A percentile compares a stretch with the other conserved stretches of the same genome.
Conservation (phyloP, 2,797 vertebrate species). For the Sebastes oblongus region DNA sequence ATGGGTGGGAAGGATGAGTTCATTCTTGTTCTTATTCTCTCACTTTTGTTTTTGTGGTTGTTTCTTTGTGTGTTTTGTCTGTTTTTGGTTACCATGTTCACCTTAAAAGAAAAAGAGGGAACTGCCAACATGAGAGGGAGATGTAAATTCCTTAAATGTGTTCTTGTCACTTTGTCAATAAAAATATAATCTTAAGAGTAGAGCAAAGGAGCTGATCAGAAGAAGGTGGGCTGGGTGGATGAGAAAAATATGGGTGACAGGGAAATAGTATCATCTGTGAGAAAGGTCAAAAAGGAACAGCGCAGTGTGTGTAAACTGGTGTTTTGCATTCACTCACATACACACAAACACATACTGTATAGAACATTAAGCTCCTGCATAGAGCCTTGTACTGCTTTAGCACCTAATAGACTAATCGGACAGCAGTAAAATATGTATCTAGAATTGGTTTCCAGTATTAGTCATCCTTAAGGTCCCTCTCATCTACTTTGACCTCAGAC, state of each 20-base stretch:
- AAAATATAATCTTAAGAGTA: not conserved
- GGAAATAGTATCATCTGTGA: not conserved
- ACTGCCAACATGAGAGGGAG: not conserved
- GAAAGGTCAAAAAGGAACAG: constrained; percentile 22
- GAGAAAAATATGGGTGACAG: not conserved
- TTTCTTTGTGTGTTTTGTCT: not conserved
- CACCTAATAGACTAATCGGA: constrained; percentile 8
- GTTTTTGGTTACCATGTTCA: not conserved
- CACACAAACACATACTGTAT: not conserved
- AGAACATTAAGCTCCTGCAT: constrained; percentile 4
- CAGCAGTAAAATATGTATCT: constrained; percentile 31
- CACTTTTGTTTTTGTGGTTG: not conserved
- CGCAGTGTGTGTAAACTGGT: not conserved
- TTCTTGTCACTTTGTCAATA: not conserved
- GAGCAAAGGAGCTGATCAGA: not conserved
- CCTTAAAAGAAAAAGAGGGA: not conserved
- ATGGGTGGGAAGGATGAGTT: not conserved
- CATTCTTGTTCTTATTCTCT: not conserved
- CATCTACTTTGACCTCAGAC: constrained; percentile 33
- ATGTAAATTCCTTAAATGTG: not conserved
- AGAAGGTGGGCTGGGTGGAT: not conserved
- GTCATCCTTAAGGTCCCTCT: not conserved
- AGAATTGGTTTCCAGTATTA: constrained; percentile 10
- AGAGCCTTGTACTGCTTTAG: not conserved
- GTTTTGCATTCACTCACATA: constrained; percentile 1